Evolutionary conservation across 37 sponge, comb jelly and placozoan genomes (phyloP).

Genomic region (Hormiphora californensis): DNA sequence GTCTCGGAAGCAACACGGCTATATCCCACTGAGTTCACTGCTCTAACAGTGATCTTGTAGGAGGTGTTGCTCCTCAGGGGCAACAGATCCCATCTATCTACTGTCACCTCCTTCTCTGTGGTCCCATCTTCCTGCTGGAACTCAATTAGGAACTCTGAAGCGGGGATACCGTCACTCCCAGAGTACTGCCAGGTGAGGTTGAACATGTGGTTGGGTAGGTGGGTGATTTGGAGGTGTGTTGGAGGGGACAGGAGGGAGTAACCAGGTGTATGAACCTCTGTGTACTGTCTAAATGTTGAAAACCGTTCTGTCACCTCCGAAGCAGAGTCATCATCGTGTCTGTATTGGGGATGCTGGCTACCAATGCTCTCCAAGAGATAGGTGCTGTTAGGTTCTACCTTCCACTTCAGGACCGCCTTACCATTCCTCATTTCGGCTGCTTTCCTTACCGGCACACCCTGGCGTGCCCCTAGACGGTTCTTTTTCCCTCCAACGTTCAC

Average conservation of each 20-base stretch:
- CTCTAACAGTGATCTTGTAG: background rate
- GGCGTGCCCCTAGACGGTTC: background rate
- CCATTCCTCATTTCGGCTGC: no score
- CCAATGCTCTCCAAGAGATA: background rate
- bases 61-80: background rate
- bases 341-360: no score
- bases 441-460: background rate
- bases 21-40: background rate
- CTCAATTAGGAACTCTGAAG: background rate
- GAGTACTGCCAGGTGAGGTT: background rate
- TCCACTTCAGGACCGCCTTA: background rate
- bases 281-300: background rate
- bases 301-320: background rate
- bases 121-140: background rate
- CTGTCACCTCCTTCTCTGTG: background rate
- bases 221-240: background rate
- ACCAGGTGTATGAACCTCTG: background rate
- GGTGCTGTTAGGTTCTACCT: background rate
- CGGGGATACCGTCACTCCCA: background rate
- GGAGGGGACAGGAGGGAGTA: background rate
- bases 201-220: background rate
- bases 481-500: background rate
- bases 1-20: background rate
- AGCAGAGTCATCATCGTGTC: background rate
- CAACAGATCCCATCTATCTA: background rate